phyloP scores from a whole-genome alignment of 2,797 vertebrate species.

The Cryptoblepharus egeriae region DNA sequence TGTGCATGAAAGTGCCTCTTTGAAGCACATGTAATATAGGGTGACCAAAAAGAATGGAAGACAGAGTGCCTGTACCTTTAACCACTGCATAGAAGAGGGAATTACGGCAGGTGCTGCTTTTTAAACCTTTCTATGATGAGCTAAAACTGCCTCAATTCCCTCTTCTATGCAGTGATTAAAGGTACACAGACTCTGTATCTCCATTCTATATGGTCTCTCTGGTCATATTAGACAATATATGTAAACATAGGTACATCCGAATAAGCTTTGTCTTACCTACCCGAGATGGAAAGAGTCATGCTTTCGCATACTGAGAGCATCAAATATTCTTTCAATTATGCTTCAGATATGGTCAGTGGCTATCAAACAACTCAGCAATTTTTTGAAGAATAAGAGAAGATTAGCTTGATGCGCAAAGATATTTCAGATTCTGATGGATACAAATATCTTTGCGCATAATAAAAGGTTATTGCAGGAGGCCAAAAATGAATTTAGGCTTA shows the following conservation, averaged over 20 bases:
- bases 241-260: too few relatives aligned
- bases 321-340: neutral
- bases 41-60: too few relatives aligned
- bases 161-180: too few relatives aligned
- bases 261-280: neutral
- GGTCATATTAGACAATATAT: too few relatives aligned
- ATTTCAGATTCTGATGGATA: neutral
- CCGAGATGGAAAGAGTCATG: neutral
- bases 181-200: too few relatives aligned
- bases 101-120: too few relatives aligned
- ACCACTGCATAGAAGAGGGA: too few relatives aligned
- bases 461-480: constrained; percentile 54
- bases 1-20: neutral
- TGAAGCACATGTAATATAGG: neutral
- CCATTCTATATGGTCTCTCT: too few relatives aligned
- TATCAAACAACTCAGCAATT: accelerated
- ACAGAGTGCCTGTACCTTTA: too few relatives aligned
- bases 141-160: too few relatives aligned
- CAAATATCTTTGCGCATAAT: constrained; percentile 10
- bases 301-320: neutral
- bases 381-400: neutral
- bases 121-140: too few relatives aligned
- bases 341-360: neutral
- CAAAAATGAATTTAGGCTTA: constrained; percentile 70
- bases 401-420: neutral